Base-by-base conservation (phyloP, 2,797 vertebrate species). In the Gallinago nigripennis region DNA sequence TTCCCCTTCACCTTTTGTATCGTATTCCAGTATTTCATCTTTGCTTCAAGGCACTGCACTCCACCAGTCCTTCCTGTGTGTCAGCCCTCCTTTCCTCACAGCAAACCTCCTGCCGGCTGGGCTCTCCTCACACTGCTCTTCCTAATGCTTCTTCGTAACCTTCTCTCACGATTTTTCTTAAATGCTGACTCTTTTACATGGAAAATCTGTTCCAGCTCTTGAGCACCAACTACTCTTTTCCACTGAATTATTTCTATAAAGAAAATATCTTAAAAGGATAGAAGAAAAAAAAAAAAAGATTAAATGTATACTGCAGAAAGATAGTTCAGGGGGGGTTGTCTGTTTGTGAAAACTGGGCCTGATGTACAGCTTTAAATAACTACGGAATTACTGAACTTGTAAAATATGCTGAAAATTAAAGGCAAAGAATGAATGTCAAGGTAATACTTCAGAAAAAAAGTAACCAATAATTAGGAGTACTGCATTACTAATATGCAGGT, bases 1-100 rank as follows among this genome's bases (percentile, higher is more conserved):
- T 94, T 97, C 39, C 48, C 27, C 78, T 93, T 93, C 75, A 93
- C 81, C 83, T 93, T 95, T 88, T 92, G 83, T 88, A 86, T 90
- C 33, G 0, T 63, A 66, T 66, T 82, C 43, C 33, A 56, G 81
- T 80, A 87, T 93, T 95, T 93, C 60, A 88, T 88, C 88, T 84
- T 90, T n/a, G 65, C 86, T 93, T 96, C 86, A 95, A 93, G 90
- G 82, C 58, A 53, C 43, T 60, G 51, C 61, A 84, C 63, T 90
- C 61, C 46, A 83, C 63, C 77, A 79, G 73, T 60, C 66, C 66
- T 84, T 91, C 93, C 90, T 51, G 53, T n/a, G 37, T 80, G 82
- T 63, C 77, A 93, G 71, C 77, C 46, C 54, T 79, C 57, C 82
- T 81, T 91, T 91, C 94, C 80, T 65, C 70, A 60, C 6, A 51